Evolutionary conservation across 2,888 invertebrate species (phyloP).

Genomic region (Cristatella mucedo): DNA sequence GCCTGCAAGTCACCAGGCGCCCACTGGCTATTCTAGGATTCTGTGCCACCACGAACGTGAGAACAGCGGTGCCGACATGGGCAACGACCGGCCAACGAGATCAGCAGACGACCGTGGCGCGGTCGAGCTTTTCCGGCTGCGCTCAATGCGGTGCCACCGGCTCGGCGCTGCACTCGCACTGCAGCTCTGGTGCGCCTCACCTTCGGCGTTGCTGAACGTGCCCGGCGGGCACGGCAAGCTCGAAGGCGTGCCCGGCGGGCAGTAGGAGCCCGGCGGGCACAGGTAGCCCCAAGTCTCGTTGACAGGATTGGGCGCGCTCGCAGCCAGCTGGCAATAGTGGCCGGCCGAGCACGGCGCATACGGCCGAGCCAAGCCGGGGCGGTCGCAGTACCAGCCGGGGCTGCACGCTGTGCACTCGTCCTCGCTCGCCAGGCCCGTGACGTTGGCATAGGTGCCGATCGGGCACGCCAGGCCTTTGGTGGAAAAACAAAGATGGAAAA

Average conservation of each 20-base stretch:
- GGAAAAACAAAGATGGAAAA: too few species aligned
- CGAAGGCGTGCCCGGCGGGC: slow-evolving; percentile 22
- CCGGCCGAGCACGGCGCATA: slow-evolving; percentile 23
- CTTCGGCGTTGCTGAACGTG: slow-evolving; percentile 23
- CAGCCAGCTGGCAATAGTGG: slow-evolving; percentile 23
- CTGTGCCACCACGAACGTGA: too few species aligned
- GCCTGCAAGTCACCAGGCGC: too few species aligned
- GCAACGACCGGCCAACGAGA: too few species aligned
- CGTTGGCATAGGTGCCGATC: slow-evolving; percentile 25
- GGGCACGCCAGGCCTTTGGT: slow-evolving; percentile 25
- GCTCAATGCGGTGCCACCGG: too few species aligned
- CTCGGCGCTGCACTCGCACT: too few species aligned
- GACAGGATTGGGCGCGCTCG: slow-evolving; percentile 18
- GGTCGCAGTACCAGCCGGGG: slow-evolving; percentile 25
- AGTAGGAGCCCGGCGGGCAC: slow-evolving; percentile 29
- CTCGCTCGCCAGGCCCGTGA: slow-evolving; percentile 20
- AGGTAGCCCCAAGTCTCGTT: slow-evolving; percentile 22
- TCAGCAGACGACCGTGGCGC: too few species aligned
- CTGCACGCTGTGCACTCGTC: slow-evolving; percentile 26
- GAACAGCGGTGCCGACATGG: too few species aligned
- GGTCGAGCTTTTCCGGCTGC: too few species aligned
- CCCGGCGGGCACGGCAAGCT: slow-evolving; percentile 26
- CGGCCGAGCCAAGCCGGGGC: slow-evolving; percentile 19
- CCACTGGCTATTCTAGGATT: too few species aligned
- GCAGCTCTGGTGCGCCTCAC: too few species aligned